These are phyloP conservation scores for Microplitis manilae DNA, from an alignment of 2,888 invertebrate genomes.

Conservation along the genomic window DNA sequence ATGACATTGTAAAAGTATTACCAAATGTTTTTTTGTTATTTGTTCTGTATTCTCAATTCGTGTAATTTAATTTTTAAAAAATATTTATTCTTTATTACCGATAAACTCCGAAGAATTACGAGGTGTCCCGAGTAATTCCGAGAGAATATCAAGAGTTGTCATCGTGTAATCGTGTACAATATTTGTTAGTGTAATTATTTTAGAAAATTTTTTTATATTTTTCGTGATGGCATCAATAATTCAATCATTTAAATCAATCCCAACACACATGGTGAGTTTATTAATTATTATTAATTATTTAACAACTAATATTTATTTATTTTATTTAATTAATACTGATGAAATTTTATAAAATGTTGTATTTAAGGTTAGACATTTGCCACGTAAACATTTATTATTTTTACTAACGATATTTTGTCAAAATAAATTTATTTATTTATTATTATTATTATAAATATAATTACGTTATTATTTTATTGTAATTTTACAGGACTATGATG, in stretches of 20 bases:
- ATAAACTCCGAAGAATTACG: too few relatives aligned
- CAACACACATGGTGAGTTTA: conserved; percentile 64
- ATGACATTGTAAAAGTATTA: too few relatives aligned
- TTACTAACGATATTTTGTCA: not conserved
- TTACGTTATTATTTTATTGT: conserved; percentile 17
- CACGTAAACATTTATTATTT: conserved; percentile 21
- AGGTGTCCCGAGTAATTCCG: too few relatives aligned
- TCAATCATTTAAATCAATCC: conserved; percentile 64
- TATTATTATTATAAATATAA: not conserved
- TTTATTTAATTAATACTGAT: not conserved
- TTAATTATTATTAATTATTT: not conserved
- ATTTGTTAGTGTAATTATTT: conserved; percentile 22
- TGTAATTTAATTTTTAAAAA: too few relatives aligned
- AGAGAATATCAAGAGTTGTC: too few relatives aligned
- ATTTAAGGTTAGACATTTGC: conserved; percentile 35
- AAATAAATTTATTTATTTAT: not conserved
- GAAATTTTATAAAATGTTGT: not conserved
- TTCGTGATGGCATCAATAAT: conserved; percentile 60
- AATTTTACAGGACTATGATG: conserved; percentile 84
- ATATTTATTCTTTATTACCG: too few relatives aligned
- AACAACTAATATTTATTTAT: not conserved
- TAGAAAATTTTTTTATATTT: conserved; percentile 21
- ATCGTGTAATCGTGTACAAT: not conserved
- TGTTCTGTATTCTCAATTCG: too few relatives aligned
- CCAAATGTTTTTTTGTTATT: too few relatives aligned